Evolutionary conservation across 2,888 invertebrate species (phyloP), one percentile per base, ranked within the genome.

Genomic region (Sminthurinus aureus): DNA sequence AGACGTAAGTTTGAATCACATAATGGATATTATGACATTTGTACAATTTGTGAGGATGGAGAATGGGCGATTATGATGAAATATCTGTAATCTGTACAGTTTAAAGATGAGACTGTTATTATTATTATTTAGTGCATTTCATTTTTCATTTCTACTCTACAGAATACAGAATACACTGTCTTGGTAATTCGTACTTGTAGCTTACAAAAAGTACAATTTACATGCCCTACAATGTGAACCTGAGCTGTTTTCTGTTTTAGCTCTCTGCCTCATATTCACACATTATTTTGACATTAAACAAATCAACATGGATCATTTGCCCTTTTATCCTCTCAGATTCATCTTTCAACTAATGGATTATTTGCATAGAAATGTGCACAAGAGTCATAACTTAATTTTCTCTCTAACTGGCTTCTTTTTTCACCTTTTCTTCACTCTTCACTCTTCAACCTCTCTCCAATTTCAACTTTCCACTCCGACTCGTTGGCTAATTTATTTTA

Each of bases 281-380:
- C 67, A 67, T 67, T 67, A 67, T 67, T 67, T 20, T 67, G 67
- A 67, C 67, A 18, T 67, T 67, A 67, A 67, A 20, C 67, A 67
- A 13, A 67, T 67, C 67, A 67, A 8, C 67, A 67, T 67, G 12
- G 12, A n/a, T 67, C 67, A 67, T 67, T 67, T 67, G n/a, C n/a
- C 67, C 20, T 67, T n/a, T 20, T 67, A 67, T 67, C n/a, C 67
- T 67, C 67, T 67, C 20, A 67, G 20, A 20, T n/a, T 20, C n/a
- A 20, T 67, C 67, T 67, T 67, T 18, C 67, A 67, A 67, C 67
- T 67, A 67, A 67, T 67, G 20, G 67, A 67, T 67, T 67, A 67
- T 67, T 67, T 67, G 67, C 67, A 67, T 67, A 67, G 20, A 67
- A 67, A 67, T 67, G 67, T 20, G 20, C n/a, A n/a, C n/a, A 67